Evolutionary conservation across 1,140 invertebrate species (phyloP).

Genomic region (Drosophila miranda): DNA sequence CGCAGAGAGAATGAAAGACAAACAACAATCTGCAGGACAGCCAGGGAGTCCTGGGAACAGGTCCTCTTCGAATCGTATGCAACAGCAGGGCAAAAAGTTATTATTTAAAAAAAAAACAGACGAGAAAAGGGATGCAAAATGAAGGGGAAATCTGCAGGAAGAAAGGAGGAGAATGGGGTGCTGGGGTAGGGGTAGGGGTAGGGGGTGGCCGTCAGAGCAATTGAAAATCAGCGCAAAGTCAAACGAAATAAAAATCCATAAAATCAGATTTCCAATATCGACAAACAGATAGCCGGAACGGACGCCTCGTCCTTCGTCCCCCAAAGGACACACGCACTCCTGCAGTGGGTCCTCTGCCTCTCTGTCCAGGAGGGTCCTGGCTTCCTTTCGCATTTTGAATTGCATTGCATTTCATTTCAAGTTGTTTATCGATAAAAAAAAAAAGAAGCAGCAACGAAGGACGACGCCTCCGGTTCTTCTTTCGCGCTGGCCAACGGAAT

Average conservation of each 20-base stretch:
- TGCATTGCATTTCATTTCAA: conserved; percentile 73
- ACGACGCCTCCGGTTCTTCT: conserved; percentile 24
- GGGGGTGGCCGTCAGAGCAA: conserved; percentile 18
- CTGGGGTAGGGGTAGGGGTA: too few species aligned
- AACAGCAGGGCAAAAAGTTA: conserved; percentile 35
- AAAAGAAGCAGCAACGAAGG: conserved; percentile 18
- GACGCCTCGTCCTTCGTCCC: conserved; percentile 8
- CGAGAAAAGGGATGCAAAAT: neutral
- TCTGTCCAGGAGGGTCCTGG: conserved; percentile 32
- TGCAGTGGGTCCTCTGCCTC: too few species aligned
- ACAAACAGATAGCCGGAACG: conserved; percentile 54
- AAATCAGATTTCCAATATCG: conserved; percentile 78
- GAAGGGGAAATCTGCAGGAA: neutral
- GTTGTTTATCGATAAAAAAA: conserved; percentile 71
- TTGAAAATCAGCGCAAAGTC: conserved; percentile 77
- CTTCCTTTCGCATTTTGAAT: conserved; percentile 46
- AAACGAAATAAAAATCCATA: conserved; percentile 78
- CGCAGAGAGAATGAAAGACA: conserved; percentile 50
- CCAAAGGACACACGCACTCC: too few species aligned
- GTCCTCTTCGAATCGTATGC: conserved; percentile 13
- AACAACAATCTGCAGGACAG: conserved; percentile 54
- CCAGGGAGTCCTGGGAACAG: conserved; percentile 2
- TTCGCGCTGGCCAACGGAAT: conserved; percentile 19
- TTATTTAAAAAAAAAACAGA: conserved; percentile 54
- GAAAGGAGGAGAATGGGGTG: neutral